A percentile compares a stretch with the other conserved stretches of the same genome.
phyloP scores from a whole-genome alignment of 2,113 vertebrate species.

The Ursus arctos region DNA sequence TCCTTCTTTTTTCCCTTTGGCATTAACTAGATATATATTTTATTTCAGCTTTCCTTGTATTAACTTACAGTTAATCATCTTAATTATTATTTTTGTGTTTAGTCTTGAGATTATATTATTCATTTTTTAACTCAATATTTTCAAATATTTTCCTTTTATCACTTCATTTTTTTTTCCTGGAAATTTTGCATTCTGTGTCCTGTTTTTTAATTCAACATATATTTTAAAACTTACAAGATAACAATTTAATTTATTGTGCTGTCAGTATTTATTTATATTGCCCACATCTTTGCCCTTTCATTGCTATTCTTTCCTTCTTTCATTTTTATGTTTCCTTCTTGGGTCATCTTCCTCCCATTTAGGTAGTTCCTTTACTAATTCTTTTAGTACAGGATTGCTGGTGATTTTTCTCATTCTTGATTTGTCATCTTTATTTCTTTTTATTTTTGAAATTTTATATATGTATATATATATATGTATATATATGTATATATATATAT shows the following conservation, averaged over 20 bases:
- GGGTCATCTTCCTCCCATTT: background rate
- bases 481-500: too few relatives aligned
- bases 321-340: background rate
- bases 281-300: background rate
- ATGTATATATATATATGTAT: too few relatives aligned
- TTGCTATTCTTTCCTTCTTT: background rate
- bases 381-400: background rate
- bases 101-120: background rate
- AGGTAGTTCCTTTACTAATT: background rate
- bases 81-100: background rate
- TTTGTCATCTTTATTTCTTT: background rate
- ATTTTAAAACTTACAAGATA: background rate
- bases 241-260: background rate
- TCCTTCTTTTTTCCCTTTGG: background rate
- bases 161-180: background rate
- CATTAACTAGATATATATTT: background rate
- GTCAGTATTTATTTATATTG: background rate
- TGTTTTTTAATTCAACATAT: background rate
- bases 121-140: background rate
- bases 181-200: background rate
- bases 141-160: background rate
- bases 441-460: background rate
- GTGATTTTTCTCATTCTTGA: background rate
- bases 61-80: background rate
- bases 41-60: background rate